phyloP scores from a whole-genome alignment of 2,113 vertebrate species.

The Callorhinus ursinus region DNA sequence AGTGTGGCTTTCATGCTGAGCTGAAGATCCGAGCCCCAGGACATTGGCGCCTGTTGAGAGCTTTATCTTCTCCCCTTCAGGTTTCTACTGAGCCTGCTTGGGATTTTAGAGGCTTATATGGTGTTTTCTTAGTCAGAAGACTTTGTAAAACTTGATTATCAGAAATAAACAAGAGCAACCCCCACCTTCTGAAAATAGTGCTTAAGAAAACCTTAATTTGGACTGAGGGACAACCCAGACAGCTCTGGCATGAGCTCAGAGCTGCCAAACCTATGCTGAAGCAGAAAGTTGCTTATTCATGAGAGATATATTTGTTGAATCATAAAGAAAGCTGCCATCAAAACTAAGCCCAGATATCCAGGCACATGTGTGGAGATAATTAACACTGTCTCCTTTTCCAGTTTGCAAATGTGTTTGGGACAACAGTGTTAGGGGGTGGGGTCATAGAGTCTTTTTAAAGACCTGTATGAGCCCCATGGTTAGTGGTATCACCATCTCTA shows the following conservation, averaged over 20 bases:
- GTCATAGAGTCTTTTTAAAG: background rate
- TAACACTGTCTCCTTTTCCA: background rate
- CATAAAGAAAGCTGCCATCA: background rate
- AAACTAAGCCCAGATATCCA: background rate
- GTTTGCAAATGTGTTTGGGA: background rate
- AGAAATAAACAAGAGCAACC: constrained; percentile 9
- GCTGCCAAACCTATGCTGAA: background rate
- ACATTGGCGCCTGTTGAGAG: constrained; percentile 43
- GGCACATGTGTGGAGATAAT: background rate
- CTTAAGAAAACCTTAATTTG: constrained; percentile 41
- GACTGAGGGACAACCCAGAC: background rate
- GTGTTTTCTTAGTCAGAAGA: constrained; percentile 58
- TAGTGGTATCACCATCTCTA: background rate
- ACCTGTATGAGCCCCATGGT: background rate
- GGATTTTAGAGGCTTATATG: constrained; percentile 57
- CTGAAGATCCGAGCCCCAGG: constrained; percentile 4
- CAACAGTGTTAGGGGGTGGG: background rate
- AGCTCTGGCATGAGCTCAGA: background rate
- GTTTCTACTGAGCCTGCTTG: constrained; percentile 27
- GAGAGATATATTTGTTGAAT: constrained; percentile 28
- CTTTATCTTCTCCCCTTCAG: constrained; percentile 58
- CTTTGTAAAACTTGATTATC: constrained; percentile 53
- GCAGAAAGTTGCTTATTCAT: background rate
- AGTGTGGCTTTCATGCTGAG: constrained; percentile 41
- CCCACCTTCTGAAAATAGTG: background rate